Conservation (phyloP, 2,888 invertebrate species). For the Oscheius myriophilus region DNA sequence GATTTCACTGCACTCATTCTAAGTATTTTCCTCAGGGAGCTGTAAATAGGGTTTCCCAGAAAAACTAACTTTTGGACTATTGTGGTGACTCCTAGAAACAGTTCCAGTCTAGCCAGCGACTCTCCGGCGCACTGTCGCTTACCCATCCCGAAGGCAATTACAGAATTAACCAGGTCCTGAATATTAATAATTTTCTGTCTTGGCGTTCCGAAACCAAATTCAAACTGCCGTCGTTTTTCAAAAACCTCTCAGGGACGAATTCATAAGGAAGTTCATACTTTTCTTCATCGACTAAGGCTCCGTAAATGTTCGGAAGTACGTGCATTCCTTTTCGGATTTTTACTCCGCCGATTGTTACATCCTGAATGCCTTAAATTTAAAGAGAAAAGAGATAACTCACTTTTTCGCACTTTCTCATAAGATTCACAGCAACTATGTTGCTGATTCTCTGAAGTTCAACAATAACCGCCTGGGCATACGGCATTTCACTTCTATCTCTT, state of each 20-base stretch:
- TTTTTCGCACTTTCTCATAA: constrained; percentile 17
- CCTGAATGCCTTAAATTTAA: constrained; percentile 19
- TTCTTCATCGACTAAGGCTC: constrained; percentile 4
- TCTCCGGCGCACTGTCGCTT: constrained; percentile 54
- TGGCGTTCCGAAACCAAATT: neutral
- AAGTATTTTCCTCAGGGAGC: too few relatives aligned
- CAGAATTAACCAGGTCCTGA: constrained; percentile 38
- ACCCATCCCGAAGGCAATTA: constrained; percentile 49
- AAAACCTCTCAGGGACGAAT: constrained; percentile 16
- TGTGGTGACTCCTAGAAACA: constrained; percentile 37
- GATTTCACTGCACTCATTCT: too few relatives aligned
- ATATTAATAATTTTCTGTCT: neutral
- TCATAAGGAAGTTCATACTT: constrained; percentile 5
- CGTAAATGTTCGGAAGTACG: constrained; percentile 11
- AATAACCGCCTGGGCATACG: constrained; percentile 41
- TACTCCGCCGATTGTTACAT: constrained; percentile 13
- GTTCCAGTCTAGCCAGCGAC: constrained; percentile 49
- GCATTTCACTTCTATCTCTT: constrained; percentile 40
- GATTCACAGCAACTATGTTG: constrained; percentile 40
- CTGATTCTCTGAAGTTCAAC: constrained; percentile 38
- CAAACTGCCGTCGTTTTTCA: constrained; percentile 4
- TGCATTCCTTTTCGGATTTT: constrained; percentile 3
- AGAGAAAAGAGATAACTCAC: neutral
- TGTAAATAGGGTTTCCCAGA: neutral
- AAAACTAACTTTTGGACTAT: constrained; percentile 29